Evolutionary conservation across 2,113 vertebrate species (phyloP).

Genomic region (Cottus gobio): DNA sequence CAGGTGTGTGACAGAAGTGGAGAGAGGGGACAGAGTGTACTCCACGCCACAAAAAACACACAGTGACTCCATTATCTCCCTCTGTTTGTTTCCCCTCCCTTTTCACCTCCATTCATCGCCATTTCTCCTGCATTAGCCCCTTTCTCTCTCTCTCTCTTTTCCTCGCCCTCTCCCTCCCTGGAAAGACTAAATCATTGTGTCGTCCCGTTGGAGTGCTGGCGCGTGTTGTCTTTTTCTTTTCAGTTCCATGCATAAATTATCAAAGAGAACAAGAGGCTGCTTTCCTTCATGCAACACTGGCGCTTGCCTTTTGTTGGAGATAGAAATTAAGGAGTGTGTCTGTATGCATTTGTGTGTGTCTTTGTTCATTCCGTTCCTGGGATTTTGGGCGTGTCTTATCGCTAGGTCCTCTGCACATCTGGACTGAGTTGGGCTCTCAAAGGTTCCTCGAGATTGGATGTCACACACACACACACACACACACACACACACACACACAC

Average conservation of each 20-base stretch:
- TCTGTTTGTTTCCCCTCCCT: constrained; percentile 25
- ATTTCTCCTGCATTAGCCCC: constrained; percentile 46
- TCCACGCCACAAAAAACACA: neutral
- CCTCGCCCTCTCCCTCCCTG: constrained; percentile 10
- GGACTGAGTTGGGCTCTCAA: constrained; percentile 54
- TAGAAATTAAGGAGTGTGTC: constrained; percentile 37
- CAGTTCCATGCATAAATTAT: constrained; percentile 82
- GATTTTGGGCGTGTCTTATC: constrained; percentile 66
- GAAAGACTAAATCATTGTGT: constrained; percentile 64
- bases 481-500: constrained; percentile 17
- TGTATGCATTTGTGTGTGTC: constrained; percentile 30
- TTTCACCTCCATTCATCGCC: constrained; percentile 56
- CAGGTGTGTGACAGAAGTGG: neutral
- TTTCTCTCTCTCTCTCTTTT: constrained; percentile 24
- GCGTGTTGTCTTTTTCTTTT: constrained; percentile 71
- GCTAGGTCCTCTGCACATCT: constrained; percentile 60
- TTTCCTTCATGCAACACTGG: constrained; percentile 60
- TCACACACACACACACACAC: constrained; percentile 10
- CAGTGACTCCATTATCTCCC: constrained; percentile 58
- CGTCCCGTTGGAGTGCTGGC: constrained; percentile 61
- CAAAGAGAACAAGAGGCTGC: constrained; percentile 71
- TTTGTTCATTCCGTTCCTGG: constrained; percentile 42
- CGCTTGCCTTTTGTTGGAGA: constrained; percentile 47
- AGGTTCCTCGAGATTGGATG: constrained; percentile 58
- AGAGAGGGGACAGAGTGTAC: constrained; percentile 12